phyloP scores from a whole-genome alignment of 64 coral and sea anemone genomes.

The Dendronephthya gigantea region DNA sequence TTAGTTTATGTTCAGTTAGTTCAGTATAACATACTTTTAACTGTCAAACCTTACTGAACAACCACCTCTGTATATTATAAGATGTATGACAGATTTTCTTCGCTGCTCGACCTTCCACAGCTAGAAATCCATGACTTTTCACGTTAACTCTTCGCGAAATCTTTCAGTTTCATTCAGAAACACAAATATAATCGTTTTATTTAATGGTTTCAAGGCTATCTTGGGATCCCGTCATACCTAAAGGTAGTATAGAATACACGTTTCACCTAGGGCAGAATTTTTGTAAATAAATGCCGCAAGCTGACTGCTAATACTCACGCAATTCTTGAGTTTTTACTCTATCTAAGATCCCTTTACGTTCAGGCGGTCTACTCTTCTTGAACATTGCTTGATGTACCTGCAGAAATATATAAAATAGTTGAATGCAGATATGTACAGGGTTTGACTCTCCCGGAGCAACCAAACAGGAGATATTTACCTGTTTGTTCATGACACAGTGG shows the following conservation, averaged over 20 bases:
- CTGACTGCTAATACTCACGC: not conserved
- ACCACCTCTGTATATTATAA: not conserved
- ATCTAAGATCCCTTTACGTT: not conserved
- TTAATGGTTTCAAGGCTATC: not conserved
- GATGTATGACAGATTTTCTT: no score
- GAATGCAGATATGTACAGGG: no score
- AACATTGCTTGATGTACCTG: not conserved
- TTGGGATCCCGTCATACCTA: not conserved
- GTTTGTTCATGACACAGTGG: constrained; percentile 38
- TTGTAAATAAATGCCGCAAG: no score
- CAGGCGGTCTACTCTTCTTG: not conserved
- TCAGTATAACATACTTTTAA: no score
- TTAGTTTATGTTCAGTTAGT: no score
- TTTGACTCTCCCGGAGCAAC: no score
- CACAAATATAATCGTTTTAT: not conserved
- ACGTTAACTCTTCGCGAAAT: not conserved
- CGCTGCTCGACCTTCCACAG: no score
- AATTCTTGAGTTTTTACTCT: not conserved
- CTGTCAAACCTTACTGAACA: not conserved
- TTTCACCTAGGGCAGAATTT: no score
- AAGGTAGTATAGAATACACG: not conserved
- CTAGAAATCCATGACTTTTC: no score
- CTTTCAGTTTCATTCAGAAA: not conserved
- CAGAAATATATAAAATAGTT: not conserved
- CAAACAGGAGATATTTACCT: no score